Conservation (phyloP, 2,113 vertebrate genomes). For the Perccottus glenii region DNA sequence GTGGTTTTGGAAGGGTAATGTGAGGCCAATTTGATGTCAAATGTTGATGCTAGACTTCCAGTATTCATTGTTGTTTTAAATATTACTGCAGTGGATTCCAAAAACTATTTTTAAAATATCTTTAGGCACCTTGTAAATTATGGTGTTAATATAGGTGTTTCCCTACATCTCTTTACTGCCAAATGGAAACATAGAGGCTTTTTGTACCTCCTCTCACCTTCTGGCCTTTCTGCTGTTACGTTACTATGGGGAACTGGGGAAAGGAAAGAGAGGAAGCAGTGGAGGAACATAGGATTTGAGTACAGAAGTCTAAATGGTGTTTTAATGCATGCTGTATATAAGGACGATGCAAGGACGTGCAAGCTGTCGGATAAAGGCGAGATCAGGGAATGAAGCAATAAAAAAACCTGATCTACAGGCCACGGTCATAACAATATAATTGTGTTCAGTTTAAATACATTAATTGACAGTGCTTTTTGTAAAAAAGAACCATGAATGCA, state of each 20-base stretch:
- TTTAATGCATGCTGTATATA: slow-evolving; percentile 46
- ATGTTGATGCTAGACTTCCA: background rate
- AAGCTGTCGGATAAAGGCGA: background rate
- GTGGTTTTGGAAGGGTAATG: no score
- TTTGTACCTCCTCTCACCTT: slow-evolving; percentile 71
- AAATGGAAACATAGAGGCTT: slow-evolving; percentile 67
- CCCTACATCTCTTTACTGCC: background rate
- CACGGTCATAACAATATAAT: background rate
- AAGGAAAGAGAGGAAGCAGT: slow-evolving; percentile 16
- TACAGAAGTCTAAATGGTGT: slow-evolving; percentile 56
- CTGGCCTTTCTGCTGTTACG: slow-evolving; percentile 51
- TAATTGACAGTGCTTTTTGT: no score
- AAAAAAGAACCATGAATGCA: background rate
- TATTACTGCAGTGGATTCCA: no score
- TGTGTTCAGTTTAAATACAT: background rate
- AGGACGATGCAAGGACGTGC: slow-evolving; percentile 62
- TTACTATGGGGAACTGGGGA: slow-evolving; percentile 45
- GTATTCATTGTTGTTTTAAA: no score
- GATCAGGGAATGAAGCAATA: slow-evolving; percentile 3
- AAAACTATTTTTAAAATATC: no score
- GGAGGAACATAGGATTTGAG: slow-evolving; percentile 24
- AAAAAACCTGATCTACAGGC: slow-evolving; percentile 33
- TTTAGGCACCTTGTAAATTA: no score
- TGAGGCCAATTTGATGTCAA: no score
- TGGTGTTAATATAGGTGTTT: no score